phyloP scores from a whole-genome alignment of 2,888 invertebrate species.

The Steromphala cineraria region DNA sequence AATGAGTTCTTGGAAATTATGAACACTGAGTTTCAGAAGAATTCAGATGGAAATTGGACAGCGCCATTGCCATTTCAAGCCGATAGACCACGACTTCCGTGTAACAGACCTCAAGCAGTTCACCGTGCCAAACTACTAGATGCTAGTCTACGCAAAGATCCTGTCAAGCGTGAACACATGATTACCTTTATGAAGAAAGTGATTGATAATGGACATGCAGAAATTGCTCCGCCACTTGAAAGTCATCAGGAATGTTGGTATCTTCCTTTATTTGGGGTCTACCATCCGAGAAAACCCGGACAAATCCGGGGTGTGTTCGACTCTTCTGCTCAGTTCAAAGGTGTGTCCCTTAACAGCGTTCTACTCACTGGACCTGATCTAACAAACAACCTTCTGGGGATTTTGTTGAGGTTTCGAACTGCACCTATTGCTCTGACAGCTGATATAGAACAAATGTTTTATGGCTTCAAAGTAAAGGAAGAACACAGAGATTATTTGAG shows the following conservation, averaged over 20 bases:
- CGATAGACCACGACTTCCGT: slow-evolving; percentile 20
- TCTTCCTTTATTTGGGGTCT: slow-evolving; percentile 37
- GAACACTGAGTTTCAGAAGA: too few species aligned
- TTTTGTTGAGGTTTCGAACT: slow-evolving; percentile 38
- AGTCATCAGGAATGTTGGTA: slow-evolving; percentile 32
- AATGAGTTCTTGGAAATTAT: too few species aligned
- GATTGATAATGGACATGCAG: slow-evolving; percentile 31
- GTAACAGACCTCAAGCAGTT: slow-evolving; percentile 29
- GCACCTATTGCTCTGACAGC: slow-evolving; percentile 31
- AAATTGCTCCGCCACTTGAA: slow-evolving; percentile 31
- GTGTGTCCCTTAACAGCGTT: slow-evolving; percentile 30
- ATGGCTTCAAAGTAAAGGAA: slow-evolving; percentile 34
- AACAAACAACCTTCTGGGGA: slow-evolving; percentile 40
- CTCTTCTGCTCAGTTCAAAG: slow-evolving; percentile 32
- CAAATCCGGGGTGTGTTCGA: slow-evolving; percentile 36
- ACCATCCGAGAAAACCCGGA: slow-evolving; percentile 37
- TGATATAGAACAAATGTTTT: slow-evolving; percentile 46
- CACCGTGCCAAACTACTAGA: slow-evolving; percentile 25
- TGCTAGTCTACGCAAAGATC: slow-evolving; percentile 18
- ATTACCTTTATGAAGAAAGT: slow-evolving; percentile 31
- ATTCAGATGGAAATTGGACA: too few species aligned
- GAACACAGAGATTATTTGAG: slow-evolving; percentile 38
- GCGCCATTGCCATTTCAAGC: slow-evolving; percentile 32
- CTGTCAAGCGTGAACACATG: slow-evolving; percentile 20
- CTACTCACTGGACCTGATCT: slow-evolving; percentile 37